Evolutionary conservation across 1,140 invertebrate species (phyloP).

Genomic region (Daktulosphaira vitifoliae): DNA sequence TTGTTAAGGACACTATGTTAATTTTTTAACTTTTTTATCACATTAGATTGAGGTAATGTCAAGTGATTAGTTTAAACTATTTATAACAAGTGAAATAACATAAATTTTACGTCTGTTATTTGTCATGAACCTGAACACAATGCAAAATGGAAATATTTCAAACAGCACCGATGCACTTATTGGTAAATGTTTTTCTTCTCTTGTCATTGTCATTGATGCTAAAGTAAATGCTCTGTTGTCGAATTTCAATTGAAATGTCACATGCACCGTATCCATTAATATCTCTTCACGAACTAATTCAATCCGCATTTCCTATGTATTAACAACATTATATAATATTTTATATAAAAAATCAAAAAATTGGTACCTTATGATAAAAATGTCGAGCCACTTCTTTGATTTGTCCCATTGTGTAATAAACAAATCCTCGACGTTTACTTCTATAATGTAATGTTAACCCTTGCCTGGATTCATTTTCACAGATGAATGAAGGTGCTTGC

Average conservation of each 20-base stretch:
- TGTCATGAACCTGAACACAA: constrained; percentile 74
- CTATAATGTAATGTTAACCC: constrained; percentile 89
- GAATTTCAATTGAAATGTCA: constrained; percentile 86
- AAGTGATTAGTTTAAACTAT: too few species aligned
- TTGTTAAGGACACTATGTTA: too few species aligned
- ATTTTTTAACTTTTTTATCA: too few species aligned
- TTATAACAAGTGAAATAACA: constrained; percentile 10
- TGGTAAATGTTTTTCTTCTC: constrained; percentile 76
- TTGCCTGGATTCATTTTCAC: constrained; percentile 85
- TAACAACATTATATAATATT: constrained; percentile 23
- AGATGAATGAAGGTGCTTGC: constrained; percentile 89
- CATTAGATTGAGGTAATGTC: too few species aligned
- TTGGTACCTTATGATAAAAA: constrained; percentile 39
- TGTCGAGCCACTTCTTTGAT: constrained; percentile 62
- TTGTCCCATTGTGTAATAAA: constrained; percentile 95
- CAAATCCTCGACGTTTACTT: constrained; percentile 82
- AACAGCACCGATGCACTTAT: constrained; percentile 83
- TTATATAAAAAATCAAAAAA: too few species aligned
- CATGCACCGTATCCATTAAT: constrained; percentile 82
- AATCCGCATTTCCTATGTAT: constrained; percentile 83
- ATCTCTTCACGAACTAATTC: constrained; percentile 77
- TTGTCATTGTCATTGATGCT: constrained; percentile 67
- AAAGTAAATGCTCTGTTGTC: constrained; percentile 83
- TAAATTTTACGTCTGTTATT: constrained; percentile 33
- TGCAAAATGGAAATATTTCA: constrained; percentile 95